A percentile compares a stretch with the other conserved stretches of the same genome.
phyloP scores from a whole-genome alignment of 1,140 invertebrate species.

The Polypedilum vanderplanki region DNA sequence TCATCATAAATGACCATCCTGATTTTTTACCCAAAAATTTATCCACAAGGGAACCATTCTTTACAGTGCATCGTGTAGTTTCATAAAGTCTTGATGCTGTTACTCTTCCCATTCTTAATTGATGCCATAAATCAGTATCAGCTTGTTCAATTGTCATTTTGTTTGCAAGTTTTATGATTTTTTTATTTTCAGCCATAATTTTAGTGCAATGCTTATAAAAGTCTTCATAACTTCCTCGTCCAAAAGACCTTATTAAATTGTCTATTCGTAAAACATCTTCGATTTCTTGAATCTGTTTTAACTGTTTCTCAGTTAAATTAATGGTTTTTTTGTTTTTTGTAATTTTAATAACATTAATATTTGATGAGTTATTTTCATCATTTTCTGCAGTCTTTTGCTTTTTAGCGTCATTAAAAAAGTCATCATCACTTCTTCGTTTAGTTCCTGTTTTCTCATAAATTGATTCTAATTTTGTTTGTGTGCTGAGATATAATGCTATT shows the following conservation, averaged over 20 bases:
- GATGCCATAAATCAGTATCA: constrained; percentile 16
- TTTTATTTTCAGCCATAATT: neutral
- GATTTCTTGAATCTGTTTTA: neutral
- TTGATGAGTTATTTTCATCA: neutral
- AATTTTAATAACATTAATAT: neutral
- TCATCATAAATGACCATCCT: constrained; percentile 9
- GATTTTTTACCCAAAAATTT: neutral
- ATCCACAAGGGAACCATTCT: neutral
- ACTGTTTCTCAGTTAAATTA: neutral
- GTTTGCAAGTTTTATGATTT: neutral
- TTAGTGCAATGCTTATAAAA: neutral
- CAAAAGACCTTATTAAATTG: constrained; percentile 10
- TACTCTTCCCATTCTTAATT: constrained; percentile 17
- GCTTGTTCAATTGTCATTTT: constrained; percentile 2
- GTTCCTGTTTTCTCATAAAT: neutral
- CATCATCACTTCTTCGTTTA: neutral
- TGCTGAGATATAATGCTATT: neutral
- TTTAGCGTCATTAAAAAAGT: neutral
- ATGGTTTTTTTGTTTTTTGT: neutral
- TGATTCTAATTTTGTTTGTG: neutral
- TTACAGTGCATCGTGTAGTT: neutral
- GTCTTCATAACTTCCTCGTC: neutral
- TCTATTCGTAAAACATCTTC: neutral
- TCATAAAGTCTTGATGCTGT: neutral
- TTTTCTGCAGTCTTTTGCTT: neutral